These are phyloP conservation scores for Phytoseiulus persimilis DNA, from an alignment of 2,888 invertebrate species.

Conservation along the genomic window DNA sequence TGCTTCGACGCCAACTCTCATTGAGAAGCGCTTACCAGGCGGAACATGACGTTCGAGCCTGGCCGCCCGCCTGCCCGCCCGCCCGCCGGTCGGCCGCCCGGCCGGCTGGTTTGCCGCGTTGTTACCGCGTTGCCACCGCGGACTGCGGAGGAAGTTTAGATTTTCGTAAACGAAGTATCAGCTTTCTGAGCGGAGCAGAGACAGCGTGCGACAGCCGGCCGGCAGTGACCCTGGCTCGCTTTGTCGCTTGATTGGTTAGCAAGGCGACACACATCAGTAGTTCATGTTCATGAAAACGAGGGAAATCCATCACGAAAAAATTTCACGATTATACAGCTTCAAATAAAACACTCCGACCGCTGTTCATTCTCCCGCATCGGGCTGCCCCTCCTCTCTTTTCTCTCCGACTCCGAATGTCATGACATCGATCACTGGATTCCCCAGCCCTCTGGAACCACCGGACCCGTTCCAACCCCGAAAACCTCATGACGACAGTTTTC, in stretches of 20 bases:
- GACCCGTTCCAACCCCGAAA: too few relatives aligned
- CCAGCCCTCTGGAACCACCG: too few relatives aligned
- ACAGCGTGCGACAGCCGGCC: neutral
- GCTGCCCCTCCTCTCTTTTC: too few relatives aligned
- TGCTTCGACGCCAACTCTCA: neutral
- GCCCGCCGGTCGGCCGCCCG: too few relatives aligned
- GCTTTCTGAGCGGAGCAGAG: neutral
- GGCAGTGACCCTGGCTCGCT: neutral
- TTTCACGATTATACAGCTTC: too few relatives aligned
- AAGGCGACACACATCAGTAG: neutral
- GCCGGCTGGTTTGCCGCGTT: neutral
- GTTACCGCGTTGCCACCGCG: neutral
- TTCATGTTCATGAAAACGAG: neutral
- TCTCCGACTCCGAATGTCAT: too few relatives aligned
- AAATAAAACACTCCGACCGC: too few relatives aligned
- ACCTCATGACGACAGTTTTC: too few relatives aligned
- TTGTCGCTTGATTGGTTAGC: neutral
- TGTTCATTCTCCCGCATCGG: too few relatives aligned
- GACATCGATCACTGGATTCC: too few relatives aligned
- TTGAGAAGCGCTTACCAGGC: conserved; percentile 5
- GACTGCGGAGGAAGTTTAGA: neutral
- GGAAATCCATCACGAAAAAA: too few relatives aligned
- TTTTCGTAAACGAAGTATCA: neutral
- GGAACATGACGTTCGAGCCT: neutral
- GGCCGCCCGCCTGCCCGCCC: neutral